Percentiles rank a stretch among this genome's conserved stretches.
phyloP scores from a whole-genome alignment of 2,113 vertebrate genomes.

The Mus musculus region GRCm39 chr16:66087501-66088000 shows the following conservation, averaged over 20 bases:
- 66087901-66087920: not conserved
- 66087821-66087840: not conserved
- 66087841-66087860: not conserved
- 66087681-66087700: constrained; percentile 62
- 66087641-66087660: constrained; percentile 46
- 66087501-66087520: constrained; percentile 41
- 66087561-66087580: constrained; percentile 43
- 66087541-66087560: constrained; percentile 56
- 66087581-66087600: constrained; percentile 65
- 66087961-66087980: not conserved
- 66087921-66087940: not conserved
- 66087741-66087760: not conserved
- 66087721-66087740: not conserved
- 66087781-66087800: not conserved
- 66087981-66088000: not conserved
- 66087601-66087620: constrained; percentile 68
- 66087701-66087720: not conserved
- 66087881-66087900: not conserved
- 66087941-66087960: not conserved
- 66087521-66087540: constrained; percentile 52
- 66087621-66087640: constrained; percentile 62
- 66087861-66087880: not conserved
- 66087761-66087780: not conserved
- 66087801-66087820: not conserved
- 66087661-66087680: constrained; percentile 49